phyloP scores from a whole-genome alignment of 2,797 vertebrate genomes.

The Spinus pinus region DNA sequence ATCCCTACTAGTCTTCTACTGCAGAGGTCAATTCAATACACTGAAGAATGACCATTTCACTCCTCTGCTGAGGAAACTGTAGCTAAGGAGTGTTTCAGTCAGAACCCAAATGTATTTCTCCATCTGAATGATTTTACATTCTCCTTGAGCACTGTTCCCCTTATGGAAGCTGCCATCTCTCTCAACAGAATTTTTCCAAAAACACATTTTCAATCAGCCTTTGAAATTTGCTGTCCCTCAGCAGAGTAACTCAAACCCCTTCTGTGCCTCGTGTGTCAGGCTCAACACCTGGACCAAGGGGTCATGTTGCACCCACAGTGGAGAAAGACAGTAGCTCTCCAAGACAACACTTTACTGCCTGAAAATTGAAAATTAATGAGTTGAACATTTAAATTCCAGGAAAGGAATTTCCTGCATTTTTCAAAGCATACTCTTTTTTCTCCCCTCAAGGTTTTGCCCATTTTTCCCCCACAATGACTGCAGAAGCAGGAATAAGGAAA shows the following conservation, averaged over 20 bases:
- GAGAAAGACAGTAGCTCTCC: background rate
- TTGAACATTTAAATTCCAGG: background rate
- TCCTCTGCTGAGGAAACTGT: background rate
- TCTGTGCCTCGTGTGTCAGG: background rate
- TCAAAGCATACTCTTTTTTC: background rate
- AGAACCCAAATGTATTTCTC: background rate
- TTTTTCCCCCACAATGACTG: background rate
- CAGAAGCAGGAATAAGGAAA: background rate
- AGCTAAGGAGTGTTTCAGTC: background rate
- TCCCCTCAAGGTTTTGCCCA: background rate
- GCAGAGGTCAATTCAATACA: background rate
- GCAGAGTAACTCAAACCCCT: background rate
- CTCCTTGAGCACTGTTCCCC: background rate
- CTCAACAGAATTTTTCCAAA: background rate
- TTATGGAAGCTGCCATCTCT: background rate
- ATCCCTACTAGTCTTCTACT: background rate
- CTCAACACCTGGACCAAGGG: background rate
- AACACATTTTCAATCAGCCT: background rate
- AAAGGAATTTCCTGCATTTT: background rate
- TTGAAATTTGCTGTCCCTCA: background rate
- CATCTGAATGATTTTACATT: background rate
- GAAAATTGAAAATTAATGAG: background rate
- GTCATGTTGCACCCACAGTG: background rate
- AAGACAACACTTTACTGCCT: background rate
- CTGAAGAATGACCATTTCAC: background rate